Conservation (phyloP, 2,113 vertebrate genomes). For the Thalassarche chlororhynchos region DNA sequence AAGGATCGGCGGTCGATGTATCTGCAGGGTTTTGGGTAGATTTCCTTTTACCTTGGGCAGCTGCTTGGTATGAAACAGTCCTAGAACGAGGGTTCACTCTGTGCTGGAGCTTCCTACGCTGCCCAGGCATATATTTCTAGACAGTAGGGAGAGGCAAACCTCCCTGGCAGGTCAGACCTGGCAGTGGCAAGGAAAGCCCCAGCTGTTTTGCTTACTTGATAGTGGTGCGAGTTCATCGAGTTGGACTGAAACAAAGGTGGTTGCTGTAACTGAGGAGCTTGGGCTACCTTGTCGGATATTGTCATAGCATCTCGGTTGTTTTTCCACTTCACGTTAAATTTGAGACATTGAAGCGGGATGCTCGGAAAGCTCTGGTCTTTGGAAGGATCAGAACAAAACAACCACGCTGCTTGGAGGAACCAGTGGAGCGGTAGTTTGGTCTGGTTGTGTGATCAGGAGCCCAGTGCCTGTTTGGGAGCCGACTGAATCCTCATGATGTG, state of each 20-base stretch:
- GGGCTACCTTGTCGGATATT: accelerated
- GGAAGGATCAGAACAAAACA: neutral
- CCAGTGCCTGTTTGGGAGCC: neutral
- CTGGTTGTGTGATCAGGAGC: neutral
- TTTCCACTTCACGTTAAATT: neutral
- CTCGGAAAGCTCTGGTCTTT: neutral
- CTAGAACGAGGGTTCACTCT: neutral
- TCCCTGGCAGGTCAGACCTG: conserved; percentile 10
- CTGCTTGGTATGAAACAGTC: neutral
- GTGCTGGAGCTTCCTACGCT: neutral
- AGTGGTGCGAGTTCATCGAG: neutral
- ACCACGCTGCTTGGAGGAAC: accelerated
- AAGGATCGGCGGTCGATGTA: accelerated
- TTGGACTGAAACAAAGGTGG: neutral
- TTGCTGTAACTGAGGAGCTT: neutral
- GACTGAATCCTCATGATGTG: neutral
- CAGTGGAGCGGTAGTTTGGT: neutral
- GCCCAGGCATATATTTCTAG: neutral
- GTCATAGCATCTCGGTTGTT: accelerated
- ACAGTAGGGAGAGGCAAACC: neutral
- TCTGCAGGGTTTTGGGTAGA: neutral
- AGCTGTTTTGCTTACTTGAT: neutral
- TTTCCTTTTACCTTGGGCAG: neutral
- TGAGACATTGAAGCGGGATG: accelerated
- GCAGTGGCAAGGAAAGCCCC: neutral